A percentile compares a stretch with the other conserved stretches of the same genome.
Evolutionary conservation across 2,888 invertebrate species (phyloP).

Genomic region (Chloromyia formosa): DNA sequence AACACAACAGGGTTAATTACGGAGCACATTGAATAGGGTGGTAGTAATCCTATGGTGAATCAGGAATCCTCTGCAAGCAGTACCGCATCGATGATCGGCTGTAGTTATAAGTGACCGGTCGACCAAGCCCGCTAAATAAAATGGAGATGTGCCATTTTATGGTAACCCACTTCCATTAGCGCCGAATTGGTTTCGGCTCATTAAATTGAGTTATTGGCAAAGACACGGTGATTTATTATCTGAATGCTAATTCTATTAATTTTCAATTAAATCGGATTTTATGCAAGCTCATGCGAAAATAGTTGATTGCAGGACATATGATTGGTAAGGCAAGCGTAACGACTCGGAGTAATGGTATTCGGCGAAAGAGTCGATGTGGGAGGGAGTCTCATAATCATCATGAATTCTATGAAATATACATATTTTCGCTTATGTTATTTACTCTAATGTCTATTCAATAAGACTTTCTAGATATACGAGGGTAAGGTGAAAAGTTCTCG

Average conservation of each 20-base stretch:
- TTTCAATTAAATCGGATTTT: constrained; percentile 37
- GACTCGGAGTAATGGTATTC: too few relatives aligned
- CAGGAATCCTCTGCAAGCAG: too few relatives aligned
- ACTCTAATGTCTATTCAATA: too few relatives aligned
- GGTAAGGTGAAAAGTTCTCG: too few relatives aligned
- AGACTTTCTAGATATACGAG: too few relatives aligned
- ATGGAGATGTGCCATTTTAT: neutral
- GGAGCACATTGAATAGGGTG: neutral
- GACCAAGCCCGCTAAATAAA: neutral
- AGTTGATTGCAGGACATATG: neutral
- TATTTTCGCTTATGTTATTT: too few relatives aligned
- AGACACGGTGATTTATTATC: constrained; percentile 27
- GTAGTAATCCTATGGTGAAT: too few relatives aligned
- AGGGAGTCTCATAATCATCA: too few relatives aligned
- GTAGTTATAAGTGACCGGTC: neutral
- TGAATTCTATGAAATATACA: too few relatives aligned
- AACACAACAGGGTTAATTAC: neutral
- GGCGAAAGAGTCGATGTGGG: too few relatives aligned
- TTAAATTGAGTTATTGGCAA: constrained; percentile 37
- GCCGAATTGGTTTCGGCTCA: constrained; percentile 23
- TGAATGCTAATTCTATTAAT: constrained; percentile 29
- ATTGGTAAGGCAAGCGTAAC: too few relatives aligned
- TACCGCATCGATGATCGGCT: neutral
- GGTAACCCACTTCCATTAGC: neutral
- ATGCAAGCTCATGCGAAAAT: constrained; percentile 29